These are phyloP conservation scores for Meda fulgida DNA, from an alignment of 2,797 vertebrate species.

Conservation along the genomic window DNA sequence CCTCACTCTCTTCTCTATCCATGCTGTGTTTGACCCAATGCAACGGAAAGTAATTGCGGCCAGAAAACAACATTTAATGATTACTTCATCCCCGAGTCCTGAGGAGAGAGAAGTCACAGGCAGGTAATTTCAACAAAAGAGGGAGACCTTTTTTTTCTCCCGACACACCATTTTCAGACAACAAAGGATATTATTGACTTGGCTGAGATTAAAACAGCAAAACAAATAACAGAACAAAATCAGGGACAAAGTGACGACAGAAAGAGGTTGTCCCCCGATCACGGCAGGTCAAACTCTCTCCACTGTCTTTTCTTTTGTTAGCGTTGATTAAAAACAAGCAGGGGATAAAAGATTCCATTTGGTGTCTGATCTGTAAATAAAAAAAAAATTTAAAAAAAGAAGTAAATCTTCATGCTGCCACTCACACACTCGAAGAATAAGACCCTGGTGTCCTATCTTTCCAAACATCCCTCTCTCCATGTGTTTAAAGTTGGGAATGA, in stretches of 20 bases:
- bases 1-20: conserved; percentile 68
- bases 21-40: conserved; percentile 80
- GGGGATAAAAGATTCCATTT: conserved; percentile 53
- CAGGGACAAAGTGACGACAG: conserved; percentile 79
- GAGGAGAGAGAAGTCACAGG: conserved; percentile 81
- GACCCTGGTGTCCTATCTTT: conserved; percentile 34
- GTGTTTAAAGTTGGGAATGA: conserved; percentile 38
- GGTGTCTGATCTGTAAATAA: conserved; percentile 48
- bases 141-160: conserved; percentile 66
- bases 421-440: conserved; percentile 48
- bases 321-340: conserved; percentile 77
- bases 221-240: conserved; percentile 82
- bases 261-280: conserved; percentile 74
- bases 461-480: conserved; percentile 25
- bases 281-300: conserved; percentile 65
- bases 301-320: conserved; percentile 75
- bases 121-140: conserved; percentile 82
- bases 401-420: conserved; percentile 25
- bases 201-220: conserved; percentile 85
- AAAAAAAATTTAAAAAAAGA: conserved; percentile 10
- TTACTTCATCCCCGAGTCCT: conserved; percentile 80
- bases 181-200: conserved; percentile 90
- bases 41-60: conserved; percentile 83
- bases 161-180: conserved; percentile 82
- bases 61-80: conserved; percentile 87